phyloP scores from a whole-genome alignment of 2,113 vertebrate species.

The Austrofundulus limnaeus region DNA sequence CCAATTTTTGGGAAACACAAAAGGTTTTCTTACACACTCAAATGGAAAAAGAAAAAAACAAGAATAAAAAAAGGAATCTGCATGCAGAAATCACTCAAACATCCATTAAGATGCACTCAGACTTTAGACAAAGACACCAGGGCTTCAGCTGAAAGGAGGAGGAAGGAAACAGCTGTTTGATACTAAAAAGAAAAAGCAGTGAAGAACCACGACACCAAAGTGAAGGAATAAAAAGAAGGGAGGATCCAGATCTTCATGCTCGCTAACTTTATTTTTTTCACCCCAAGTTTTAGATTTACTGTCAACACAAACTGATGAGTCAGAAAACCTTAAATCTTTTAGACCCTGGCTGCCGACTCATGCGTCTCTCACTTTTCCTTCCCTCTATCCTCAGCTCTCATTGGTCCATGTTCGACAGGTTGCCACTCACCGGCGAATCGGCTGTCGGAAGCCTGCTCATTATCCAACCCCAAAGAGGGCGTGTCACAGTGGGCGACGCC shows the following conservation, averaged over 20 bases:
- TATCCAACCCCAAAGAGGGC: constrained; percentile 97
- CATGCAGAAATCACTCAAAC: constrained; percentile 30
- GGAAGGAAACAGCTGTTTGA: constrained; percentile 49
- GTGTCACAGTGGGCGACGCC: constrained; percentile 85
- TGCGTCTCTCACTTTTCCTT: constrained; percentile 33
- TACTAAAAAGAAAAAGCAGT: constrained; percentile 42
- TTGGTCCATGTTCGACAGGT: constrained; percentile 88
- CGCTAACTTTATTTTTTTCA: constrained; percentile 3
- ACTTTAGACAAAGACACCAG: constrained; percentile 33
- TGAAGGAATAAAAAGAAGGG: constrained; percentile 61
- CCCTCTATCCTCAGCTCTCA: constrained; percentile 53
- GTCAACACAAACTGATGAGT: constrained; percentile 18
- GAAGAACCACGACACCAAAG: constrained; percentile 63
- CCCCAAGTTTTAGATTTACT: constrained; percentile 3
- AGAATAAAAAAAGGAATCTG: not conserved
- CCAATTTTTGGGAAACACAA: constrained; percentile 57
- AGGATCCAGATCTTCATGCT: constrained; percentile 54
- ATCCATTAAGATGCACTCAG: constrained; percentile 16
- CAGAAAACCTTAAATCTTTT: constrained; percentile 5
- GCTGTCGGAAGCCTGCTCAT: constrained; percentile 96
- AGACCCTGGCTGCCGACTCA: constrained; percentile 9
- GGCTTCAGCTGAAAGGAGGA: constrained; percentile 46
- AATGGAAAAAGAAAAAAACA: not conserved
- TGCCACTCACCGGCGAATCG: constrained; percentile 99
- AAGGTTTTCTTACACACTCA: constrained; percentile 3